Conservation (phyloP, 2,113 vertebrate species). For the Numida meleagris region DNA sequence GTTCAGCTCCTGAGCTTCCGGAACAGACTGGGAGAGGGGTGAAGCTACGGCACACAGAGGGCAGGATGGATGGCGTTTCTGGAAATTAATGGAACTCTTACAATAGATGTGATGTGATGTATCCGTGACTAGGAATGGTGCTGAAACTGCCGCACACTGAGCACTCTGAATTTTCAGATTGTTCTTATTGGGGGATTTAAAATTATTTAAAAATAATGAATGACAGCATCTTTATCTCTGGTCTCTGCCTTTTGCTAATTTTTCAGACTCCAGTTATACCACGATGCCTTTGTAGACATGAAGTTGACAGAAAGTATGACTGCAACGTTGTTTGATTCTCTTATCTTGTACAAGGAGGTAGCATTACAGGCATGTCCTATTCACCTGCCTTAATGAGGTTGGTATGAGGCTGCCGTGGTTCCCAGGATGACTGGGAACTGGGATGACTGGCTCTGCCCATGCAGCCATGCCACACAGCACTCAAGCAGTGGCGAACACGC, state of each 20-base stretch:
- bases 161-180: not conserved
- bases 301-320: not conserved
- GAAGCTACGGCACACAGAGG: rapidly evolving
- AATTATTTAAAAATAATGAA: not conserved
- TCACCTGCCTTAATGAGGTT: not conserved
- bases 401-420: not conserved
- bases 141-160: not conserved
- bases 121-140: not conserved
- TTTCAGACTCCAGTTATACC: not conserved
- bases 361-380: not conserved
- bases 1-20: not conserved
- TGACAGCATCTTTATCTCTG: not conserved
- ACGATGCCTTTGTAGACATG: not conserved
- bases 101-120: rapidly evolving
- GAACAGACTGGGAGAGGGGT: not conserved
- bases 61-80: not conserved
- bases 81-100: not conserved
- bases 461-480: not conserved
- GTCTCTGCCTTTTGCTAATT: not conserved
- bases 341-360: not conserved
- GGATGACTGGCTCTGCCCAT: not conserved
- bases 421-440: not conserved
- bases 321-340: not conserved
- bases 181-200: not conserved
- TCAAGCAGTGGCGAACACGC: not conserved